A percentile compares a stretch with the other conserved stretches of the same genome.
Conservation (phyloP, 2,888 invertebrate genomes). For the Papilio gigon region DNA sequence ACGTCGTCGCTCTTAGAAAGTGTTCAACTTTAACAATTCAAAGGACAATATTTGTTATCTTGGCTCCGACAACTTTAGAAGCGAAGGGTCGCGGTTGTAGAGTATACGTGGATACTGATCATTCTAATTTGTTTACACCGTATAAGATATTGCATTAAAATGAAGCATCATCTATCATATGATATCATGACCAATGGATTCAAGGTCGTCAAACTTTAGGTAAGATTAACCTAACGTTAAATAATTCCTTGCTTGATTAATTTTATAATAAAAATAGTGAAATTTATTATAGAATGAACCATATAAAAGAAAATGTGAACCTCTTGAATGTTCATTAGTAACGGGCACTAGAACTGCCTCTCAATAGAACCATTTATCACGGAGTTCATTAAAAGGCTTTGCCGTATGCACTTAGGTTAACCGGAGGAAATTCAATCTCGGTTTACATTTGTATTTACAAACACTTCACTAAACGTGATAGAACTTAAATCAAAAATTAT, state of each 20-base stretch:
- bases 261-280: no score
- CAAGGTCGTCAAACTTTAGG: no score
- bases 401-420: slow-evolving; percentile 1
- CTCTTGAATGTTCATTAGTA: slow-evolving; percentile 5
- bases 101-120: not conserved
- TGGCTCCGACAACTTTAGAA: not conserved
- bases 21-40: slow-evolving; percentile 20
- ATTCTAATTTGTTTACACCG: not conserved
- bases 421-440: not conserved
- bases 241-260: no score
- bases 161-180: no score
- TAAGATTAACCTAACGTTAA: no score
- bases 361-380: slow-evolving; percentile 15
- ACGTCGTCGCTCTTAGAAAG: slow-evolving; percentile 17
- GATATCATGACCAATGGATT: no score
- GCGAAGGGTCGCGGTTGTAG: not conserved
- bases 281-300: no score
- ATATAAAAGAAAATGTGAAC: not conserved
- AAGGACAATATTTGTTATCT: slow-evolving; percentile 13
- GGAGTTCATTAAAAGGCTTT: slow-evolving; percentile 15
- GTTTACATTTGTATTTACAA: not conserved
- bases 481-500: not conserved
- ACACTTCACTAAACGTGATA: not conserved
- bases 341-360: slow-evolving; percentile 9
- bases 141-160: no score